Evolutionary conservation across 1,140 invertebrate genomes (phyloP), one percentile per base, ranked within the genome.

Genomic region (Lordiphosa clarofinis): DNA sequence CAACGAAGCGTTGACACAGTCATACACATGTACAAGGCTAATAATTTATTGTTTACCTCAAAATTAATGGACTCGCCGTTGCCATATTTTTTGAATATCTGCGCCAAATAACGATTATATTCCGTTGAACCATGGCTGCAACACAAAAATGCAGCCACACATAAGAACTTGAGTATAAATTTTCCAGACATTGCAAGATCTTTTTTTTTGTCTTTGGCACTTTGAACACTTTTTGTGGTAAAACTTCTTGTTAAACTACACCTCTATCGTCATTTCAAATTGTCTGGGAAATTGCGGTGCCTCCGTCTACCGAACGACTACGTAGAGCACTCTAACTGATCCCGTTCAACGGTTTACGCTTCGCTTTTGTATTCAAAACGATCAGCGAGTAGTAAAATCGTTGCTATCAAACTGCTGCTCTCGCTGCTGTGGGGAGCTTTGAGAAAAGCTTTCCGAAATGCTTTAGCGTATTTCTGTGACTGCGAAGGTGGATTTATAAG

Each of bases 71-170:
- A 89, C 12, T 90, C 91, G 69, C 90, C 90, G 55, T 90, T 90
- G 47, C 92, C 92, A 69, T 92, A 92, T 71, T 92, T 92, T 68
- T 91, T 86, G 69, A 92, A 92, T 69, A 92, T 91, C 60, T 88
- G 79, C 48, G 72, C 59, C 64, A 89, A 68, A 68, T 89, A 89
- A 35, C 79, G 74, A 64, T 86, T 88, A 56, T 88, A 88, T 53
- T 88, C 86, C 35, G 56, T 79, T 10, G 86, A 71, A 39, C 62
- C 58, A 10, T 59, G 36, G 3, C 13, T 40, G 0, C 40, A 15
- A 15, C 19, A 35, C 4, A 59, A 56, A 12, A 58, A 2, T 2
- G 46, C 36, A 1, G 58, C 44, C 2, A 84, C 31, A 33, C 66
- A 24, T 10, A 31, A 31, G 8, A 76, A 13, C 36, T 59, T 49